Evolutionary conservation across 2,888 invertebrate species (phyloP).

Genomic region (Andrena hattorfiana): DNA sequence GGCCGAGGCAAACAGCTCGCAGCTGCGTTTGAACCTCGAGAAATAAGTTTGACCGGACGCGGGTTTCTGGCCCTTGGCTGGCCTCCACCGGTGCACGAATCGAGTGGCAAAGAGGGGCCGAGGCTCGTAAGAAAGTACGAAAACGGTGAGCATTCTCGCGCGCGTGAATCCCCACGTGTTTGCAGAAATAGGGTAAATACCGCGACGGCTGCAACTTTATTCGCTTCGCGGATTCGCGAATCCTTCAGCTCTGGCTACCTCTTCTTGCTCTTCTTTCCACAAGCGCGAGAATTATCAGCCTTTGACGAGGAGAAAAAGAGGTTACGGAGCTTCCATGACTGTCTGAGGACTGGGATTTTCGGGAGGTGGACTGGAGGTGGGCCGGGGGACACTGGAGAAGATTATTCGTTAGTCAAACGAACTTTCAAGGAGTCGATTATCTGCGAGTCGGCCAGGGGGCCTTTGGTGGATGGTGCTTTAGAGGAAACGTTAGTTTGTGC

Average conservation of each 20-base stretch:
- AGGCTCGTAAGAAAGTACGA: background rate
- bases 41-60: constrained; percentile 17
- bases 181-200: constrained; percentile 59
- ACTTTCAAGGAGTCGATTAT: background rate
- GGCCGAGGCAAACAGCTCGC: background rate
- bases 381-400: no score
- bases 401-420: background rate
- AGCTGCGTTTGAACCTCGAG: constrained; percentile 1
- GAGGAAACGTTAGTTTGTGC: no score
- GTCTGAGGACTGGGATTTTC: background rate
- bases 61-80: background rate
- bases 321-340: background rate
- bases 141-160: background rate
- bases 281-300: constrained; percentile 27
- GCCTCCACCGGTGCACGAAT: constrained; percentile 24
- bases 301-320: constrained; percentile 2
- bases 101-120: background rate
- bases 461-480: no score
- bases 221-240: constrained; percentile 45
- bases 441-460: no score
- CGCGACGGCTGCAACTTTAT: constrained; percentile 48
- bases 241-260: constrained; percentile 15
- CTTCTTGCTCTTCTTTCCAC: constrained; percentile 7
- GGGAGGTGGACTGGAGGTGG: no score
- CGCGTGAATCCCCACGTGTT: constrained; percentile 42